A percentile compares a stretch with the other conserved stretches of the same genome.
Conservation (phyloP, 1,140 invertebrate species). For the Danaus melanippus region DNA sequence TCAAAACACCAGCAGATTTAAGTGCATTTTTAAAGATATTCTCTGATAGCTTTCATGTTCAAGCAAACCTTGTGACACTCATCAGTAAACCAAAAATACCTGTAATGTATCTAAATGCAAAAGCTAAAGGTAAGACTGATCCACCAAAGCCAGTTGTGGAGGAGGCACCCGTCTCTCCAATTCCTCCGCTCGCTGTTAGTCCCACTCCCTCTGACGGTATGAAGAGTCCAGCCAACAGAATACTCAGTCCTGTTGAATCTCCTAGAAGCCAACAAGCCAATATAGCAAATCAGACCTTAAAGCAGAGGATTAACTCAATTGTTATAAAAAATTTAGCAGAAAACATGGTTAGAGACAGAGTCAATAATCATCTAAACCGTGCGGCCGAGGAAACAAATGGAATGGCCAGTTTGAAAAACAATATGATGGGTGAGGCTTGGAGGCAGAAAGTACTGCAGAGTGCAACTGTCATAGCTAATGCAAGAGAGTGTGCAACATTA, state of each 20-base stretch:
- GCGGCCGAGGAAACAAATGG: constrained; percentile 49
- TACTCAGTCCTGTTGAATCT: constrained; percentile 63
- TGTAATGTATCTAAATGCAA: constrained; percentile 70
- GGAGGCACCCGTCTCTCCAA: constrained; percentile 49
- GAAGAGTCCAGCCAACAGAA: constrained; percentile 59
- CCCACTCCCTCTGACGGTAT: constrained; percentile 62
- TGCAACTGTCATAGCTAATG: constrained; percentile 83
- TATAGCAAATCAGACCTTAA: constrained; percentile 81
- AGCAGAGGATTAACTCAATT: constrained; percentile 89
- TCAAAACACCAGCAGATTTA: constrained; percentile 89
- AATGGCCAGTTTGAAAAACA: constrained; percentile 57
- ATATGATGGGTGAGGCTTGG: constrained; percentile 80
- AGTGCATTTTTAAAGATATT: constrained; percentile 91
- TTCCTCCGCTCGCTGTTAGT: constrained; percentile 49
- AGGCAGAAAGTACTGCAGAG: constrained; percentile 85
- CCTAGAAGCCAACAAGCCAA: constrained; percentile 61
- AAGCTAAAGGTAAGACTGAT: constrained; percentile 65
- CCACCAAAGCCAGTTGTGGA: constrained; percentile 58
- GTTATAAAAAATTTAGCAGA: constrained; percentile 92
- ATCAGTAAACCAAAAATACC: constrained; percentile 80
- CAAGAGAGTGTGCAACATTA: constrained; percentile 83
- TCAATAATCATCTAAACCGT: constrained; percentile 65
- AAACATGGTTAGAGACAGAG: constrained; percentile 88
- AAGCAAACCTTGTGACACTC: constrained; percentile 89
- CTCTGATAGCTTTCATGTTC: constrained; percentile 91